These are phyloP conservation scores for Cichladusa arquata DNA, from an alignment of 2,113 vertebrate genomes.

Conservation along the genomic window DNA sequence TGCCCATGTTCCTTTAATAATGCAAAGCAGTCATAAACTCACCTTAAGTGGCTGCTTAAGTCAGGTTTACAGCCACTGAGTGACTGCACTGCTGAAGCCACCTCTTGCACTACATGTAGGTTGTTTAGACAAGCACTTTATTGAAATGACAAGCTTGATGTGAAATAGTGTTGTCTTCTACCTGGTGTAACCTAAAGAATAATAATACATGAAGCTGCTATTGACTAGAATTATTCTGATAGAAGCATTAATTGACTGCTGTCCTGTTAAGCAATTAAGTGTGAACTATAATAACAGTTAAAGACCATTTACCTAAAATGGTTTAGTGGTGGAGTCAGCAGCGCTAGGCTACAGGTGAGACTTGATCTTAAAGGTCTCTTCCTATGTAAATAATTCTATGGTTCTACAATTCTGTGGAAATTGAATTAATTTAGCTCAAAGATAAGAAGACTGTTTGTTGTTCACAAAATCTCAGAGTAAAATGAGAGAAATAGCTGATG, in stretches of 20 bases:
- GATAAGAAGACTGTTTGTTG: slow-evolving; percentile 53
- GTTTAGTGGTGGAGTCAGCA: background rate
- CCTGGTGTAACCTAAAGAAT: slow-evolving; percentile 42
- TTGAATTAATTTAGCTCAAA: slow-evolving; percentile 51
- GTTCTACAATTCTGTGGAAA: background rate
- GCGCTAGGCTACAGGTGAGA: background rate
- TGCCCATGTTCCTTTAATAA: background rate
- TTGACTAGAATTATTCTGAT: slow-evolving; percentile 52
- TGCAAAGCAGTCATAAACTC: background rate
- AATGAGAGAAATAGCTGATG: slow-evolving; percentile 39
- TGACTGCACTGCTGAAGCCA: background rate
- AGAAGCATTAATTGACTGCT: slow-evolving; percentile 65
- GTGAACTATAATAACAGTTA: slow-evolving; percentile 51
- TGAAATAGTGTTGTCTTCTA: background rate
- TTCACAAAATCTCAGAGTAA: slow-evolving; percentile 42
- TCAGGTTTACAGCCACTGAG: background rate
- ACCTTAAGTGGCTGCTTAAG: background rate
- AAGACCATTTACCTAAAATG: slow-evolving; percentile 63
- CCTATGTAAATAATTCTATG: background rate
- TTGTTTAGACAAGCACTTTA: background rate
- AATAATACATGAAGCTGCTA: slow-evolving; percentile 49
- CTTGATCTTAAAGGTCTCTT: background rate
- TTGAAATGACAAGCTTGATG: slow-evolving; percentile 12
- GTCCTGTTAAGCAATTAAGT: slow-evolving; percentile 53
- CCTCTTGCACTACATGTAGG: background rate